Conservation (phyloP, 1,140 invertebrate genomes). For the Cecropterus lyciades region DNA sequence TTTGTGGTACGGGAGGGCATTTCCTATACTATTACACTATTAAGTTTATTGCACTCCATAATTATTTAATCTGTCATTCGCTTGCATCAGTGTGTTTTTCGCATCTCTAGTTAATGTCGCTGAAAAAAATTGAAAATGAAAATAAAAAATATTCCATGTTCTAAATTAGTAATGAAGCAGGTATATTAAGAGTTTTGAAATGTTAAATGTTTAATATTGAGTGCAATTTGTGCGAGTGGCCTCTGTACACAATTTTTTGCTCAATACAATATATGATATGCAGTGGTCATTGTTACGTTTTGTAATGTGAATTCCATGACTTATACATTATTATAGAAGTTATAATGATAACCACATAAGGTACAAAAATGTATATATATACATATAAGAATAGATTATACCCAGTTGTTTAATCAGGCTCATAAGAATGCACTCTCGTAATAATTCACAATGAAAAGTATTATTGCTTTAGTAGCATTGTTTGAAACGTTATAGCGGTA, state of each 20-base stretch:
- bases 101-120: slow-evolving; percentile 34
- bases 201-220: slow-evolving; percentile 28
- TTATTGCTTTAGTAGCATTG: slow-evolving; percentile 28
- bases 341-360: slow-evolving; percentile 26
- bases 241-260: slow-evolving; percentile 34
- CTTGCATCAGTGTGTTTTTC: slow-evolving; percentile 56
- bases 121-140: background rate
- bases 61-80: slow-evolving; percentile 48
- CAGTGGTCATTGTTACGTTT: slow-evolving; percentile 21
- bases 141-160: slow-evolving; percentile 17
- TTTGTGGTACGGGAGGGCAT: slow-evolving; percentile 62
- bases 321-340: slow-evolving; percentile 29
- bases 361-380: slow-evolving; percentile 29
- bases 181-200: slow-evolving; percentile 17
- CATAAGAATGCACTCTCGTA: slow-evolving; percentile 22
- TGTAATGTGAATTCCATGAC: slow-evolving; percentile 31
- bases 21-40: slow-evolving; percentile 76
- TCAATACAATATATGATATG: slow-evolving; percentile 31
- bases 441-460: slow-evolving; percentile 18
- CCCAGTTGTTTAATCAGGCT: slow-evolving; percentile 20
- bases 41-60: slow-evolving; percentile 78
- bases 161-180: slow-evolving; percentile 19
- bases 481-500: slow-evolving; percentile 17
- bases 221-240: slow-evolving; percentile 34
- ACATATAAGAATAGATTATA: slow-evolving; percentile 21